Conservation (phyloP, 1,140 invertebrate species). For the Rhyzopertha dominica region DNA sequence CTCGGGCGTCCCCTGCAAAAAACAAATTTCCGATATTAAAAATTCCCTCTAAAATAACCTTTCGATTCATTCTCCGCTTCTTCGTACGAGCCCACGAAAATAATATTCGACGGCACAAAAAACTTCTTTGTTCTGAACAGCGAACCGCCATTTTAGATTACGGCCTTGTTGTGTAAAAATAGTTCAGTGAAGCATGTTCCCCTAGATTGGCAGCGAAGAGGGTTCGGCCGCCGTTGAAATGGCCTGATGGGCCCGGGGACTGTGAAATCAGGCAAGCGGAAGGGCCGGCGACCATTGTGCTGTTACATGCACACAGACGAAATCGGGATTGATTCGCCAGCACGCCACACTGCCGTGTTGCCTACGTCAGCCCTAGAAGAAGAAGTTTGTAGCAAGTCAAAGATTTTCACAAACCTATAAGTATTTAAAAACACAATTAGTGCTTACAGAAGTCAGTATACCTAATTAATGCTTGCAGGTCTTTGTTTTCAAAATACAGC, state of each 20-base stretch:
- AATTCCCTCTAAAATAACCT: constrained; percentile 20
- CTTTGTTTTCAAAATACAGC: too few species aligned
- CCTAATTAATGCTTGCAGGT: too few species aligned
- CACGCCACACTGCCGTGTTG: too few species aligned
- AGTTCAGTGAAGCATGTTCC: constrained; percentile 38
- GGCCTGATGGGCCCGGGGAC: constrained; percentile 21
- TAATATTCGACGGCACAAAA: constrained; percentile 19
- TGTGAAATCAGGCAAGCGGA: constrained; percentile 14
- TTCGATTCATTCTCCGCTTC: constrained; percentile 10
- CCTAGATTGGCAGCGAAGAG: constrained; percentile 37
- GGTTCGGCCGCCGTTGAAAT: constrained; percentile 25
- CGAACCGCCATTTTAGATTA: constrained; percentile 35
- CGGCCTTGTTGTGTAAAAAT: constrained; percentile 37
- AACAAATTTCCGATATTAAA: too few species aligned
- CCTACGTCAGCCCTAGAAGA: too few species aligned
- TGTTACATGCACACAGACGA: constrained; percentile 6
- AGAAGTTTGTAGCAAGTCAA: too few species aligned
- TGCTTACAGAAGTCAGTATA: too few species aligned
- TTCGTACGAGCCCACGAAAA: constrained; percentile 13
- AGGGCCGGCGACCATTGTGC: constrained; percentile 11
- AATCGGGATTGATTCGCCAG: too few species aligned
- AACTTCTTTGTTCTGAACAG: constrained; percentile 23
- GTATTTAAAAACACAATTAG: too few species aligned
- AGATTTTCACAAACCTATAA: too few species aligned
- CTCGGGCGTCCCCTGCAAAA: too few species aligned